phyloP scores from a whole-genome alignment of 2,888 invertebrate species.

The Callyntrura sp. region DNA sequence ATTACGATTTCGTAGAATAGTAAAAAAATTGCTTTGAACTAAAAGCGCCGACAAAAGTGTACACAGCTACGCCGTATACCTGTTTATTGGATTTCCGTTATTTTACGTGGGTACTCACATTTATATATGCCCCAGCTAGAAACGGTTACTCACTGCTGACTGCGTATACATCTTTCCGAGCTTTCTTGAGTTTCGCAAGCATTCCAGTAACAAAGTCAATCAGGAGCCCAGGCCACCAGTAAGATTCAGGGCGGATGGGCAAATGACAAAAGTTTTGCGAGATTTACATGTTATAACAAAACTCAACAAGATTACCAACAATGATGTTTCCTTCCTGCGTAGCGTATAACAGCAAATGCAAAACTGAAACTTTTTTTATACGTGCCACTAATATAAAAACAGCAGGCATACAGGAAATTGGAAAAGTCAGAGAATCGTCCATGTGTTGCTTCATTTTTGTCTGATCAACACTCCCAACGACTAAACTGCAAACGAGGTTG shows the following conservation, averaged over 20 bases:
- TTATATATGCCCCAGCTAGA: not conserved
- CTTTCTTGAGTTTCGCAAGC: not conserved
- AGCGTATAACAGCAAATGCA: not conserved
- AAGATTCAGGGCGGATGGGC: too few species aligned
- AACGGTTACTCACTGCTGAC: not conserved
- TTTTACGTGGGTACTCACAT: not conserved
- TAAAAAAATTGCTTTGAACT: too few species aligned
- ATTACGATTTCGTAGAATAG: too few species aligned
- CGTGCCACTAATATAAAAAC: slow-evolving; percentile 1
- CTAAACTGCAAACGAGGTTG: not conserved
- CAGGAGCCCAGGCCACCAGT: too few species aligned
- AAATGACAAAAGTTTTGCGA: too few species aligned
- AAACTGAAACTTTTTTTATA: not conserved
- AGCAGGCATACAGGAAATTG: slow-evolving; percentile 30
- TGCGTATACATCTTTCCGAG: not conserved
- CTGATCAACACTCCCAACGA: not conserved
- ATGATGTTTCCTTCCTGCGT: not conserved
- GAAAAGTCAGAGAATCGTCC: not conserved
- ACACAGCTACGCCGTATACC: too few species aligned
- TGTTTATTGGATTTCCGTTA: too few species aligned
- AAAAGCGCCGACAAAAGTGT: too few species aligned
- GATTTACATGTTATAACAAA: too few species aligned
- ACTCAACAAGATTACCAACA: not conserved
- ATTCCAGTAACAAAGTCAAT: too few species aligned
- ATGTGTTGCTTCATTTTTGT: not conserved